A percentile compares a stretch with the other conserved stretches of the same genome.
Conservation (phyloP, 2,113 vertebrate genomes). For the Coregonus clupeaformis region DNA sequence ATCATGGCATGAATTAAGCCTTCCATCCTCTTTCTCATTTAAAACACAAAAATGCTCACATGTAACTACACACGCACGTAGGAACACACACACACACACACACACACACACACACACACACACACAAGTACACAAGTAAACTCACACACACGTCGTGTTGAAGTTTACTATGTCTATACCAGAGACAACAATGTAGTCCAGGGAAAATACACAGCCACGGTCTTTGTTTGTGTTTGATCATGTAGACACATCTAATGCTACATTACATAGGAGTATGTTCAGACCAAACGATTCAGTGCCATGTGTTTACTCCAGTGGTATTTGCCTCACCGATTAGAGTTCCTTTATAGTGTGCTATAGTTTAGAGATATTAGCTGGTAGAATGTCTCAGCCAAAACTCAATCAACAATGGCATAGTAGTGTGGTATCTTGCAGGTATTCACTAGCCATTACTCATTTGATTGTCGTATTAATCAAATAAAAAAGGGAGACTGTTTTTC, state of each 20-base stretch:
- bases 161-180: slow-evolving; percentile 16
- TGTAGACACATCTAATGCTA: slow-evolving; percentile 48
- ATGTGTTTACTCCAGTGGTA: background rate
- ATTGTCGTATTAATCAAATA: background rate
- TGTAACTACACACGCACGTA: background rate
- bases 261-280: slow-evolving; percentile 47
- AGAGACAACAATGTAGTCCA: slow-evolving; percentile 40
- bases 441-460: background rate
- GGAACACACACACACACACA: background rate
- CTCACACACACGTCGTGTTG: background rate
- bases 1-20: no score
- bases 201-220: slow-evolving; percentile 52
- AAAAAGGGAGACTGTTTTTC: background rate
- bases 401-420: no score
- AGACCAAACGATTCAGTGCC: background rate
- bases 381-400: no score
- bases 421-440: no score
- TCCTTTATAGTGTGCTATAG: no score
- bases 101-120: background rate
- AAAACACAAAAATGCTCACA: background rate
- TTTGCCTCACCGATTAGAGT: background rate
- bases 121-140: background rate
- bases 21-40: no score
- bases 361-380: no score
- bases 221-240: slow-evolving; percentile 57